These are phyloP conservation scores for Hirtodrosophila alboralis DNA, from an alignment of 2,888 invertebrate species.

Conservation along the genomic window DNA sequence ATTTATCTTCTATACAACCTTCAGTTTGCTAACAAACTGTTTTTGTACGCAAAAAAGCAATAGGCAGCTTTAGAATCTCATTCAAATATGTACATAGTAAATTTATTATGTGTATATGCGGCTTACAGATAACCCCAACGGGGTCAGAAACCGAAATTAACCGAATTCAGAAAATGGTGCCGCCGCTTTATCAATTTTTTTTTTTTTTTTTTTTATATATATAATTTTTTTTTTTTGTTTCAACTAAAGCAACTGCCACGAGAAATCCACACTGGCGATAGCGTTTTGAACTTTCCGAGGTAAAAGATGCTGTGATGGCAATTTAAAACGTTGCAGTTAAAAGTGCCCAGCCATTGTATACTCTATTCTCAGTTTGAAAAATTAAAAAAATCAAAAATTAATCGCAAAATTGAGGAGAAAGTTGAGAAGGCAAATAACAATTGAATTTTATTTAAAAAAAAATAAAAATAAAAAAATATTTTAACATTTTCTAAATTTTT, in stretches of 20 bases:
- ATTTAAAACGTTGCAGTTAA: too few species aligned
- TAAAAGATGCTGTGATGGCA: neutral
- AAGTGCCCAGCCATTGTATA: too few species aligned
- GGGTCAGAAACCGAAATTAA: slow-evolving; percentile 25
- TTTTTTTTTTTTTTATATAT: too few species aligned
- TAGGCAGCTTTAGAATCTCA: neutral
- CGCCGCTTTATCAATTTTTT: slow-evolving; percentile 32
- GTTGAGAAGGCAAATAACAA: too few species aligned
- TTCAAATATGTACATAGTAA: neutral
- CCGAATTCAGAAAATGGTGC: slow-evolving; percentile 19
- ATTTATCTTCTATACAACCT: neutral
- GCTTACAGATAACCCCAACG: slow-evolving; percentile 25
- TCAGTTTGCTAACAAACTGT: too few species aligned
- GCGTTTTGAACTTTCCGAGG: slow-evolving; percentile 30
- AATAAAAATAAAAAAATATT: too few species aligned
- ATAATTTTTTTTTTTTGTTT: too few species aligned
- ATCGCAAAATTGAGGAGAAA: too few species aligned
- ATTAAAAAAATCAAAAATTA: too few species aligned
- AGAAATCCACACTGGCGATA: slow-evolving; percentile 27
- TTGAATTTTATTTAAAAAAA: too few species aligned
- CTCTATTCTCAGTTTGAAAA: too few species aligned
- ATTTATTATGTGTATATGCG: neutral
- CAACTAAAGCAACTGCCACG: slow-evolving; percentile 6
- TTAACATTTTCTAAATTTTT: too few species aligned
- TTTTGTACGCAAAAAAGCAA: neutral